These are phyloP conservation scores for Sebastes reedi DNA, from an alignment of 2,797 vertebrate species.

Conservation along the genomic window DNA sequence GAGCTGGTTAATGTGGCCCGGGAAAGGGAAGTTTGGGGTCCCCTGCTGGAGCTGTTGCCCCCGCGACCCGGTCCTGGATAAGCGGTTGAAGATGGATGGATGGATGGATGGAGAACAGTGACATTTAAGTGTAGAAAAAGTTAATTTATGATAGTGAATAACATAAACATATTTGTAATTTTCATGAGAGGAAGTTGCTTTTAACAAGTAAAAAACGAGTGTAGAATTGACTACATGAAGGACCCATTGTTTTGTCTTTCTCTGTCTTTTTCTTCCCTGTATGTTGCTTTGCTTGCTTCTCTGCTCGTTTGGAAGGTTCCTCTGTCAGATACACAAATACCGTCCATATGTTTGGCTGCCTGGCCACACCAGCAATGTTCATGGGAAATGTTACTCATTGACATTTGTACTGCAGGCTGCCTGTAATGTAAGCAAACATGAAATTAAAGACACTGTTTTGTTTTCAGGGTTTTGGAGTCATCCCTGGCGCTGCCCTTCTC, in stretches of 20 bases:
- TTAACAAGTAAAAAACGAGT: not conserved
- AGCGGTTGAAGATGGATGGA: too few species aligned
- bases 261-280: not conserved
- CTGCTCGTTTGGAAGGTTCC: not conserved
- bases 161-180: not conserved
- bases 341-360: slow-evolving; percentile 1
- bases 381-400: not conserved
- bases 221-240: not conserved
- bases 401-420: not conserved
- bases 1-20: too few species aligned
- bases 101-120: not conserved
- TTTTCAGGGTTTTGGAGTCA: not conserved
- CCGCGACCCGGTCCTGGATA: too few species aligned
- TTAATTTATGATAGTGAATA: not conserved
- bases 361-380: not conserved
- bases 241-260: not conserved
- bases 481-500: not conserved
- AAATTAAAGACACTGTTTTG: slow-evolving; percentile 4
- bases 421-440: slow-evolving; percentile 2
- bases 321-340: not conserved
- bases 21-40: too few species aligned
- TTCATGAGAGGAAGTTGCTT: not conserved
- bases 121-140: not conserved
- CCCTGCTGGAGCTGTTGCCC: too few species aligned
- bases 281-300: not conserved